Percentiles rank a stretch among this genome's conserved stretches.
Conservation (phyloP, 1,140 invertebrate species). For the Leptoteleia sp. region DNA sequence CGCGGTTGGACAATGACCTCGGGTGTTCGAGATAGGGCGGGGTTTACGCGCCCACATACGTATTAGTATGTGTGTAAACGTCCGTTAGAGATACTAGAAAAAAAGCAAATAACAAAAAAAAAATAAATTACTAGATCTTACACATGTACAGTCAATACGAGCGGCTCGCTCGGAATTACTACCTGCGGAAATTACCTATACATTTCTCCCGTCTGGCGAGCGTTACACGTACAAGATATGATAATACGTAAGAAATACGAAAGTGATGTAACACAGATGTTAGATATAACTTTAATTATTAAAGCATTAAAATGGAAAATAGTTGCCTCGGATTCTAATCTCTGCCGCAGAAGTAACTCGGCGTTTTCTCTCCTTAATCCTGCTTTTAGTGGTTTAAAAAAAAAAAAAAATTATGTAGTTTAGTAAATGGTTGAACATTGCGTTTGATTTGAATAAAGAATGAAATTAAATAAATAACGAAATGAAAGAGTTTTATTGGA, state of each 20-base stretch:
- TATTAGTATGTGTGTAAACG: background rate
- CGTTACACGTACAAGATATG: conserved; percentile 21
- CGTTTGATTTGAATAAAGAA: no score
- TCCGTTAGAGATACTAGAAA: background rate
- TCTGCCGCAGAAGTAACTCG: no score
- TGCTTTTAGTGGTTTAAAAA: no score
- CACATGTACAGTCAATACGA: conserved; percentile 14
- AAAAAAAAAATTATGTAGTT: no score
- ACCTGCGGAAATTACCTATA: conserved; percentile 36
- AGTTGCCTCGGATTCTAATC: no score
- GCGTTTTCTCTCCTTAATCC: no score
- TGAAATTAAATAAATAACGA: no score
- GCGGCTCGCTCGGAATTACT: conserved; percentile 10
- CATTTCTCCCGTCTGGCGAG: conserved; percentile 26
- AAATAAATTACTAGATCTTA: conserved; percentile 19
- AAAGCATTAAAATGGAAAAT: conserved; percentile 32
- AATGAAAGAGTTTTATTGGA: no score
- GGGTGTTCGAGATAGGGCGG: conserved; percentile 3
- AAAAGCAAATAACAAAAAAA: conserved; percentile 5
- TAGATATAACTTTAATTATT: conserved; percentile 39
- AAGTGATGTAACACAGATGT: conserved; percentile 40
- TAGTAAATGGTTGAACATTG: no score
- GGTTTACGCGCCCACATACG: background rate
- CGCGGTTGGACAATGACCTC: conserved; percentile 7
- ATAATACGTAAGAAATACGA: conserved; percentile 40